Evolutionary conservation across 2,113 vertebrate genomes (phyloP).

Genomic region (Spea multiplicata): DNA sequence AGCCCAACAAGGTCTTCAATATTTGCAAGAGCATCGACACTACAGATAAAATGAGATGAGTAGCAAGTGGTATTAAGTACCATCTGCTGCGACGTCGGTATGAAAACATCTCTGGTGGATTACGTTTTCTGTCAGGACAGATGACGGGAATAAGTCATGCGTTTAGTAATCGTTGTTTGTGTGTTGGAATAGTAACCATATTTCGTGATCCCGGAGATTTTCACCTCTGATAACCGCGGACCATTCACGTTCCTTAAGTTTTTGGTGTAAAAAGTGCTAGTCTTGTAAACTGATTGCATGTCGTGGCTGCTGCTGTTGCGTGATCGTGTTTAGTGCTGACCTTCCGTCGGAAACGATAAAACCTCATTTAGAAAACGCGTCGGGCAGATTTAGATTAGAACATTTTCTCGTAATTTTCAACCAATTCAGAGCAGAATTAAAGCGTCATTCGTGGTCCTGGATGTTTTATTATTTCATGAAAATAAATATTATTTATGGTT

Average conservation of each 20-base stretch:
- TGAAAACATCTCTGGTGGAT: neutral
- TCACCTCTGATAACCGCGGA: constrained; percentile 30
- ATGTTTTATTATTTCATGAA: neutral
- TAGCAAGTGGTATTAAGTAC: constrained; percentile 6
- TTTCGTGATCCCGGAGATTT: constrained; percentile 41
- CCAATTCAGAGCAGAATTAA: neutral
- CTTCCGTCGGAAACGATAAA: neutral
- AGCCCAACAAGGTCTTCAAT: constrained; percentile 53
- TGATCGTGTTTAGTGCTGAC: constrained; percentile 7
- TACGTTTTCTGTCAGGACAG: constrained; percentile 9
- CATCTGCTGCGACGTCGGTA: neutral
- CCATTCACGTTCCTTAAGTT: neutral
- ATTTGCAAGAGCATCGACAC: constrained; percentile 50
- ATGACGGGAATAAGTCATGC: constrained; percentile 16
- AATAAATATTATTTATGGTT: too few relatives aligned
- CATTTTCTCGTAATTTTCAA: neutral
- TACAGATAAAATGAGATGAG: constrained; percentile 55
- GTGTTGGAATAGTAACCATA: constrained; percentile 23
- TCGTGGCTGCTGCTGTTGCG: constrained; percentile 13
- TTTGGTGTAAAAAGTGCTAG: neutral
- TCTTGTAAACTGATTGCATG: neutral
- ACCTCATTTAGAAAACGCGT: neutral
- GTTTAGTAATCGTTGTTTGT: constrained; percentile 32
- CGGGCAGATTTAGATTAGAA: too few relatives aligned
- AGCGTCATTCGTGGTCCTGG: neutral